These are phyloP conservation scores for Dryococelus australis DNA, from an alignment of 2,888 invertebrate genomes.

Conservation along the genomic window DNA sequence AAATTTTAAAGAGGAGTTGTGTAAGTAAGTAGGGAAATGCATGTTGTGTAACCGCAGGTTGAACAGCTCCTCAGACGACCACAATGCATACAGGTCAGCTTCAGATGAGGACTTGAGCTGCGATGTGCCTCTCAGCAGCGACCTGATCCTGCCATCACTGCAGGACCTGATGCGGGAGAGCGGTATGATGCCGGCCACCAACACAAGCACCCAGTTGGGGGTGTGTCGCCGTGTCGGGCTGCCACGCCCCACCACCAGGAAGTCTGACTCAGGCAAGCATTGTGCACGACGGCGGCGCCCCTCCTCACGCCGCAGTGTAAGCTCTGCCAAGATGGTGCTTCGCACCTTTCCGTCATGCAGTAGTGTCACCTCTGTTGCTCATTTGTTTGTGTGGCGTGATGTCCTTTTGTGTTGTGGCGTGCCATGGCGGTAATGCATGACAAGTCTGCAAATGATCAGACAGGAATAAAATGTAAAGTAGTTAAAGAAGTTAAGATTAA, in stretches of 20 bases:
- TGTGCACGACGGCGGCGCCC: too few species aligned
- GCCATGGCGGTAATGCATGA: too few species aligned
- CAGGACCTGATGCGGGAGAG: constrained; percentile 41
- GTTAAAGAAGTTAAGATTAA: too few species aligned
- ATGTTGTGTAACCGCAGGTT: not conserved
- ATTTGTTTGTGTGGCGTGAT: too few species aligned
- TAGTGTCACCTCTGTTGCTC: too few species aligned
- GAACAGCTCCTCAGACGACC: not conserved
- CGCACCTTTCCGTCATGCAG: too few species aligned
- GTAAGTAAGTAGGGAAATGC: too few species aligned
- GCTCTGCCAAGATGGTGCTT: not conserved
- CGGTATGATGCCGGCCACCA: constrained; percentile 25
- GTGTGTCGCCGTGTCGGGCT: not conserved
- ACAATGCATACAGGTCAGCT: not conserved
- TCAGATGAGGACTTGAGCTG: not conserved
- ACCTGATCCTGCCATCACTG: constrained; percentile 38
- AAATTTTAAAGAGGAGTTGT: too few species aligned
- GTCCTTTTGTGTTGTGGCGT: too few species aligned
- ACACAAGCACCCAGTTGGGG: not conserved
- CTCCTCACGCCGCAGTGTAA: not conserved
- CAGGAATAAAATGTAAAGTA: too few species aligned
- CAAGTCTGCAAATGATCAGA: too few species aligned
- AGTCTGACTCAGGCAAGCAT: constrained; percentile 3
- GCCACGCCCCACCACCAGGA: not conserved
- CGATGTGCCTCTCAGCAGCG: constrained; percentile 13